A percentile compares a stretch with the other conserved stretches of the same genome.
Conservation (phyloP, 2,113 vertebrate genomes). For the Chaetura pelagica region DNA sequence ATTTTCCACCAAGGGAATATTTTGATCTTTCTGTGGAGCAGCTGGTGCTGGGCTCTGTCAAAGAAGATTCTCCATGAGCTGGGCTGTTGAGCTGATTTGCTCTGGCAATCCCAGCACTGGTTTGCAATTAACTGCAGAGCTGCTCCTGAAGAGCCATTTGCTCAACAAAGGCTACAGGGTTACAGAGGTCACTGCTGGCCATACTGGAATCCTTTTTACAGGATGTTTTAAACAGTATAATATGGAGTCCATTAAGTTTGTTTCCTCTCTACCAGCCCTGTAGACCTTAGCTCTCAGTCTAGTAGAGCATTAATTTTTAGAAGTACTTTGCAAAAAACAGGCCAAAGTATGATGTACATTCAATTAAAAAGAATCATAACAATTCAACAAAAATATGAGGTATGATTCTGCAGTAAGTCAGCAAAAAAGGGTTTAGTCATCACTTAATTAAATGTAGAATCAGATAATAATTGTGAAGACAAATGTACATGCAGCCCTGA, state of each 20-base stretch:
- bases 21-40: constrained; percentile 20
- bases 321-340: neutral
- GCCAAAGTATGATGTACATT: neutral
- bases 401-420: constrained; percentile 1
- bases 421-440: neutral
- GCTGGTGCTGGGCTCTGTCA: constrained; percentile 24
- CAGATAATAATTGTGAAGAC: constrained; percentile 12
- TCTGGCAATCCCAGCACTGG: constrained; percentile 1
- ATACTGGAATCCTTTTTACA: neutral
- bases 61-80: neutral
- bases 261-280: neutral
- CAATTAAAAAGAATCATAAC: constrained; percentile 15
- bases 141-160: neutral
- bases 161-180: neutral
- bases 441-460: constrained; percentile 25
- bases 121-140: neutral
- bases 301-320: neutral
- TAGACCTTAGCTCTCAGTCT: neutral
- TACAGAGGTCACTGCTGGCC: neutral
- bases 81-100: neutral
- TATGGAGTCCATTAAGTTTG: neutral
- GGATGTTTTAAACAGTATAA: neutral
- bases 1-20: neutral
- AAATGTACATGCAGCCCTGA: neutral
- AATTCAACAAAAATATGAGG: neutral